Base-by-base conservation (phyloP, 2,888 invertebrate genomes). In the Rhodophaea formosa region DNA sequence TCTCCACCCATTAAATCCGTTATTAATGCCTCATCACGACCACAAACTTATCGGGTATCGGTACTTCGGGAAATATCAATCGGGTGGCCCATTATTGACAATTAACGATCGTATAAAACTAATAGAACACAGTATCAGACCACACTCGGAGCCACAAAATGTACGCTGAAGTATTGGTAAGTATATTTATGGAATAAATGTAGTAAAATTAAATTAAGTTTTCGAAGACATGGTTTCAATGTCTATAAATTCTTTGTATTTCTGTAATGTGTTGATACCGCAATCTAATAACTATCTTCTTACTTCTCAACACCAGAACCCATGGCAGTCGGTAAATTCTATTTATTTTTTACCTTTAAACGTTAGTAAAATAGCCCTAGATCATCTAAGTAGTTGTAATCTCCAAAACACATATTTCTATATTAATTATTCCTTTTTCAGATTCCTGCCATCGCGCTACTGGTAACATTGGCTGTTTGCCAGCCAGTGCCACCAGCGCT, bases 111-210 rank as follows among this genome's bases (percentile, higher is more conserved):
- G 56, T 43, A 16, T 57, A 51, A 58, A 56, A 52, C 55, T 53
- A 52, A 55, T 60, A 59, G 7, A n/a, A 39, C n/a, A 23, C 39
- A 42, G 1, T 15, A 35, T 6, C n/a, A 39, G 12, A 53, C 8
- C 52, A 16, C n/a, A 46, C 6, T 23, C 7, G 1, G 23, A 45
- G 10, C 43, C 35, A 45, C 30, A 17, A 61, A 39, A 66, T 66
- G 66, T 55, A 60, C 56, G 55, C 45, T 1, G 56, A 55, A 53
- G n/a, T 60, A 8, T 29, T 62, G 63, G 66, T 66, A 56, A 64
- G 64, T 8, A 30, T 49, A 43, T 51, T 17, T 23, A 23, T 15
- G 53, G 10, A 12, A 12, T 39, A 23, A 23, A 23, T 23, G 23
- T 23, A 23, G 5, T 23, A 23, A 3, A 23, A 23, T 23, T 23